Evolutionary conservation across 2,797 vertebrate genomes (phyloP), one percentile per base, ranked within the genome.

Genomic region (Ctenochaetus hawaiiensis): DNA sequence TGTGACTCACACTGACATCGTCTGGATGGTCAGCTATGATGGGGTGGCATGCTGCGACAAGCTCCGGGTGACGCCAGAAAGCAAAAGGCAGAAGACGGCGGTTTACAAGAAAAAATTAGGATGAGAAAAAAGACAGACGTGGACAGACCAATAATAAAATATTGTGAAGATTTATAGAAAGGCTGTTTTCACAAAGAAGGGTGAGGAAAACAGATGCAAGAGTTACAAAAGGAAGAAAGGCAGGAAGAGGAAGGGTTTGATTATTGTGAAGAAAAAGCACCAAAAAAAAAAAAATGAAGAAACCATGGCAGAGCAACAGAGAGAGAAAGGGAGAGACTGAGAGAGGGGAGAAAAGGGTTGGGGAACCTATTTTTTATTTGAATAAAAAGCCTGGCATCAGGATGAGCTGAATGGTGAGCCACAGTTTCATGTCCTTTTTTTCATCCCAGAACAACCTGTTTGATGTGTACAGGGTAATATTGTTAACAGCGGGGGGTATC

Each of bases 381-480:
- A 86, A 89, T 83, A 73, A 87, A 89, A 84, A 85, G 80, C 75
- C 67, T 3, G 8, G 51, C 57, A 6, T 84, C 61, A 63, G 78
- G 74, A 87, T 68, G 72, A 88, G 80, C 67, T 77, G 83, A 88
- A 83, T 82, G 77, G 60, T 64, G 64, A 84, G 81, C 67, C 62
- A 23, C 72, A 71, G 78, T 88, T 67, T 91, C 78, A 72, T 72
- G 86, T 88, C 74, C 74, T 34, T 44, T 80, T 88, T 81, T 86
- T 87, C 84, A 80, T 84, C 44, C 72, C 67, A 80, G 81, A 91
- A 89, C 87, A 84, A 88, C 84, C 78, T 89, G 91, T 92, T 92
- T 91, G 89, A 92, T 90, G 87, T 91, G 88, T 80, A 77, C 90
- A 75, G 78, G 78, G 87, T 89, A 90, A 91, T 91, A 89, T 77